Evolutionary conservation across 2,797 vertebrate species (phyloP).

Genomic region (Rhabdophis nuchalis): DNA sequence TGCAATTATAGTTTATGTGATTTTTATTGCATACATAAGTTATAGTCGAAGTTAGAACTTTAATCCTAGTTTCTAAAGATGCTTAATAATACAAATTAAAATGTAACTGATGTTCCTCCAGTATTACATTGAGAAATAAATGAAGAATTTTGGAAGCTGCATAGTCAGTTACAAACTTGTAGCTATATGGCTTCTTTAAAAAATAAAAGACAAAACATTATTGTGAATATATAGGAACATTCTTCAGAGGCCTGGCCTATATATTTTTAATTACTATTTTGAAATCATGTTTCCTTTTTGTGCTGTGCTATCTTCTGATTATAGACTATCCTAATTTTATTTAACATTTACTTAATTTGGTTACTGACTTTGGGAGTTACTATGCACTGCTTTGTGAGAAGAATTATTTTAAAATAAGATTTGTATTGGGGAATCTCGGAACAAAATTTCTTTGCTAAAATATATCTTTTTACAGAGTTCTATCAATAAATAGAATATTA

Average conservation of each 20-base stretch:
- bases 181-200: not conserved
- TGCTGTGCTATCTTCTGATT: not conserved
- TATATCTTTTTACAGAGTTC: not conserved
- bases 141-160: not conserved
- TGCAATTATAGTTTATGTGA: not conserved
- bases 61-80: not conserved
- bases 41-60: not conserved
- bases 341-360: not conserved
- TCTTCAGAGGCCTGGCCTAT: not conserved
- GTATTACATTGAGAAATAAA: not conserved
- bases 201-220: not conserved
- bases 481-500: not conserved
- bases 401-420: not conserved
- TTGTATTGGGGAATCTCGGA: not conserved
- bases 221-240: not conserved
- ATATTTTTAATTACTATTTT: not conserved
- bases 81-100: not conserved
- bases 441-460: not conserved
- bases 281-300: not conserved
- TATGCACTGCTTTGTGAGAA: not conserved
- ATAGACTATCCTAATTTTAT: not conserved
- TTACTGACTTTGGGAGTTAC: not conserved
- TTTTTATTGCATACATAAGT: not conserved
- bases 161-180: not conserved
- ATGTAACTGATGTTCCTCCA: not conserved